Conservation (phyloP, 1,140 invertebrate species). For the Ceratina japonica region DNA sequence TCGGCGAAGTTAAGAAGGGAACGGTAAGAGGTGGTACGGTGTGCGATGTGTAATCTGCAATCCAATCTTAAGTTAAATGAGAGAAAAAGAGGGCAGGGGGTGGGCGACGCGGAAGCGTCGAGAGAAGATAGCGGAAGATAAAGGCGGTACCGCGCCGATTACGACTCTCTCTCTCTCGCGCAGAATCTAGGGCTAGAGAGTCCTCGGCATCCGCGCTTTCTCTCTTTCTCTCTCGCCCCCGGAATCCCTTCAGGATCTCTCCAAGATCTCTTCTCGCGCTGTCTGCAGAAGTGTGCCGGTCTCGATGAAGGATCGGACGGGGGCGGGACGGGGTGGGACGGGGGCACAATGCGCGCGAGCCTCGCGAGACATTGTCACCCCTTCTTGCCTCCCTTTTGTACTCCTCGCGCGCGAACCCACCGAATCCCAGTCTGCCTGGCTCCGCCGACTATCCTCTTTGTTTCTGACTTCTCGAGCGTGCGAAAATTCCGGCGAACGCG, state of each 20-base stretch:
- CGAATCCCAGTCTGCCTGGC: slow-evolving; percentile 51
- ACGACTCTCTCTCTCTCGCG: slow-evolving; percentile 3
- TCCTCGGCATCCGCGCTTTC: slow-evolving; percentile 55
- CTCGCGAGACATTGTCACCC: slow-evolving; percentile 65
- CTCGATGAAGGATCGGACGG: neutral
- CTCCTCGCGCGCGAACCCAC: slow-evolving; percentile 41
- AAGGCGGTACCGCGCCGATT: slow-evolving; percentile 42
- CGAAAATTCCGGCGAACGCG: slow-evolving; percentile 58
- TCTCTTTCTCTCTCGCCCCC: slow-evolving; percentile 21
- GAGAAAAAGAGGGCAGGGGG: slow-evolving; percentile 41
- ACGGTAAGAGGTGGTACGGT: slow-evolving; percentile 46
- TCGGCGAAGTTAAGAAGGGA: slow-evolving; percentile 50
- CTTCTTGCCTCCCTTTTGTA: slow-evolving; percentile 36
- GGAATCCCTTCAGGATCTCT: slow-evolving; percentile 62
- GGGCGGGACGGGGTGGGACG: slow-evolving; percentile 13
- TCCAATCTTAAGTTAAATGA: slow-evolving; percentile 70
- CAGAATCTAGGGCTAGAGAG: slow-evolving; percentile 32
- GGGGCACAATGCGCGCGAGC: slow-evolving; percentile 62
- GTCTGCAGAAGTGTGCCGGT: slow-evolving; percentile 53
- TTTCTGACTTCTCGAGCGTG: slow-evolving; percentile 63
- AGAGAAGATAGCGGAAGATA: slow-evolving; percentile 20
- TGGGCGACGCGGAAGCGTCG: slow-evolving; percentile 25
- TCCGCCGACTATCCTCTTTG: slow-evolving; percentile 45
- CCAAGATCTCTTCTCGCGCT: slow-evolving; percentile 61
- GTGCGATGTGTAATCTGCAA: slow-evolving; percentile 64